Evolutionary conservation across 92 coral and sea anemone genomes (phyloP).

Genomic region (Porites lobata): DNA sequence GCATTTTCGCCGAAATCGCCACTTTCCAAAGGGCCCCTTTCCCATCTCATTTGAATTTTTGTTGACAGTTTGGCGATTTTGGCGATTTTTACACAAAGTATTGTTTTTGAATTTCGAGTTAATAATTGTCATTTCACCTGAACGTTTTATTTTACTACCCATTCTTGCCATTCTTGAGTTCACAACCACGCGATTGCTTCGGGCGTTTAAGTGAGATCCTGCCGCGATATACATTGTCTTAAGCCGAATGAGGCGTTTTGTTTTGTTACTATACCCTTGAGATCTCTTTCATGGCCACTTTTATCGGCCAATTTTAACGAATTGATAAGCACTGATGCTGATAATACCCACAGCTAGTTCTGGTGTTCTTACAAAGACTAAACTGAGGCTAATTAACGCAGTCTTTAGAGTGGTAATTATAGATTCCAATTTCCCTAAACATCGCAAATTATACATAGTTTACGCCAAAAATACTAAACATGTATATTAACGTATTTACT

Average conservation of each 20-base stretch:
- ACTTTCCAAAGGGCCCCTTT: too few relatives aligned
- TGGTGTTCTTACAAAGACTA: background rate
- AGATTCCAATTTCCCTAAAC: background rate
- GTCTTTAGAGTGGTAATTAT: background rate
- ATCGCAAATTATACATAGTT: conserved; percentile 1
- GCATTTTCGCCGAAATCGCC: too few relatives aligned
- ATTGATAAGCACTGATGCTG: conserved; percentile 13
- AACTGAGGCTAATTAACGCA: conserved; percentile 3
- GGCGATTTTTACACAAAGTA: background rate
- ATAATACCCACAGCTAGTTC: background rate
- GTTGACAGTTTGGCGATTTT: too few relatives aligned
- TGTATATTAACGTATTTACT: background rate
- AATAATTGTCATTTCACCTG: conserved; percentile 1
- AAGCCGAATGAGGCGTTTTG: background rate
- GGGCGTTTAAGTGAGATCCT: conserved; percentile 23
- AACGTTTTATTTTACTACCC: conserved; percentile 15
- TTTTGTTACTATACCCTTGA: background rate
- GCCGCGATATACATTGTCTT: conserved; percentile 30
- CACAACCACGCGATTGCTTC: conserved; percentile 9
- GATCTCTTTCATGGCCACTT: conserved; percentile 11
- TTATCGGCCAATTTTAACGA: conserved; percentile 21
- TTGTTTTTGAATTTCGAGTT: background rate
- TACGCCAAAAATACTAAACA: background rate
- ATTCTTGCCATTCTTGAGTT: conserved; percentile 10
- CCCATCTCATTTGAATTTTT: too few relatives aligned